These are phyloP conservation scores for Mungos mungo DNA, from an alignment of 2,113 vertebrate species.

Conservation along the genomic window DNA sequence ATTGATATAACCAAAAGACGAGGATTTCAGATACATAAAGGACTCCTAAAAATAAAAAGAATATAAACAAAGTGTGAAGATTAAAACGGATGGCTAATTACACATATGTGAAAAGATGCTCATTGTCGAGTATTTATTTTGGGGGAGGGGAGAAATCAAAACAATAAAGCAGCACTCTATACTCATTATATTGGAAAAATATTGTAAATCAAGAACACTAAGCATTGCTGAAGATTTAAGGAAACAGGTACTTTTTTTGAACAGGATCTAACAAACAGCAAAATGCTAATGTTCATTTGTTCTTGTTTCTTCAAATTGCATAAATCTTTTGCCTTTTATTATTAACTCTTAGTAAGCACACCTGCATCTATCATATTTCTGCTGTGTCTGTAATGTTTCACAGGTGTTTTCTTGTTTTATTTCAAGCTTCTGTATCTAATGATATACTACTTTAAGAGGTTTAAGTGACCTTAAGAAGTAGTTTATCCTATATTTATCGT, in stretches of 20 bases:
- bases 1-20: background rate
- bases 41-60: background rate
- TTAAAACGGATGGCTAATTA: background rate
- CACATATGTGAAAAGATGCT: background rate
- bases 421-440: background rate
- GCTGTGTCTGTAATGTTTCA: background rate
- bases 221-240: background rate
- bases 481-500: background rate
- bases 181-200: background rate
- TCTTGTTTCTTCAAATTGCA: background rate
- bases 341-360: background rate
- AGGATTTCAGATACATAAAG: background rate
- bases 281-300: slow-evolving; percentile 9
- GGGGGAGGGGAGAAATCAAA: background rate
- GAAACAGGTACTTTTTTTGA: background rate
- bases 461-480: slow-evolving; percentile 2
- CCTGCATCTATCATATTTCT: background rate
- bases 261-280: background rate
- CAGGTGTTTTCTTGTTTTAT: background rate
- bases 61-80: background rate
- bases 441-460: background rate
- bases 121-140: background rate
- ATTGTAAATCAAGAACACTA: background rate
- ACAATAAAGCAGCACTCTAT: background rate
- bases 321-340: background rate